Evolutionary conservation across 2,797 vertebrate species (phyloP).

Genomic region (Mus spretus): DNA sequence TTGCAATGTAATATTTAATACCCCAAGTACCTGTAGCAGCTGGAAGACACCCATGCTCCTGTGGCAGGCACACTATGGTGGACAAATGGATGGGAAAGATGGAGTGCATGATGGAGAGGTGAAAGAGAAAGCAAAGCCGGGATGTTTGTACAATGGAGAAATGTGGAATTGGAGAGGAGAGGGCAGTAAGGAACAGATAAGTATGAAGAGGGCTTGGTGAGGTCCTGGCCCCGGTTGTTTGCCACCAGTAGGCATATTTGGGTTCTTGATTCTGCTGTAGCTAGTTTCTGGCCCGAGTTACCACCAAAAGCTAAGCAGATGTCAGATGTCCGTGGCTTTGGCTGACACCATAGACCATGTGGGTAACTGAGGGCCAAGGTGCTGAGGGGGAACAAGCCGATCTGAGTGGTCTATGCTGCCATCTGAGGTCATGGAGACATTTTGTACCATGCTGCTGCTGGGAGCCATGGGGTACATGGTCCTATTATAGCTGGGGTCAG

Average conservation of each 20-base stretch:
- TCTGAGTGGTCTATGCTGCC: not conserved
- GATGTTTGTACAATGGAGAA: not conserved
- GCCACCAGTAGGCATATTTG: not conserved
- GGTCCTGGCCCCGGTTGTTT: not conserved
- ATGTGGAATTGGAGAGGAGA: fast-evolving
- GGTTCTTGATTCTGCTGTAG: not conserved
- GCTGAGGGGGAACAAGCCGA: not conserved
- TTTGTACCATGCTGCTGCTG: not conserved
- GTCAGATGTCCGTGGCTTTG: not conserved
- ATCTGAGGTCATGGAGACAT: not conserved
- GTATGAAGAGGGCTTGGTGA: not conserved
- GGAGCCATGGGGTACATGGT: no score
- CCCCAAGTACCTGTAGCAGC: not conserved
- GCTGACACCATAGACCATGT: not conserved
- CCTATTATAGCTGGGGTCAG: no score
- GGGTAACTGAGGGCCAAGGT: not conserved
- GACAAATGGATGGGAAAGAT: not conserved
- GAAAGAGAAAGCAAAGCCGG: not conserved
- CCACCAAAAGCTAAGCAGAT: not conserved
- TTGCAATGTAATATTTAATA: not conserved
- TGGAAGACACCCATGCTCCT: not conserved
- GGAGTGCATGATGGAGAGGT: not conserved
- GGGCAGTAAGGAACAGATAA: not conserved
- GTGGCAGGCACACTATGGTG: not conserved
- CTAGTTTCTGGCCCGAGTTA: not conserved